These are phyloP conservation scores for Garra rufa DNA, from an alignment of 2,113 vertebrate genomes.

Conservation along the genomic window DNA sequence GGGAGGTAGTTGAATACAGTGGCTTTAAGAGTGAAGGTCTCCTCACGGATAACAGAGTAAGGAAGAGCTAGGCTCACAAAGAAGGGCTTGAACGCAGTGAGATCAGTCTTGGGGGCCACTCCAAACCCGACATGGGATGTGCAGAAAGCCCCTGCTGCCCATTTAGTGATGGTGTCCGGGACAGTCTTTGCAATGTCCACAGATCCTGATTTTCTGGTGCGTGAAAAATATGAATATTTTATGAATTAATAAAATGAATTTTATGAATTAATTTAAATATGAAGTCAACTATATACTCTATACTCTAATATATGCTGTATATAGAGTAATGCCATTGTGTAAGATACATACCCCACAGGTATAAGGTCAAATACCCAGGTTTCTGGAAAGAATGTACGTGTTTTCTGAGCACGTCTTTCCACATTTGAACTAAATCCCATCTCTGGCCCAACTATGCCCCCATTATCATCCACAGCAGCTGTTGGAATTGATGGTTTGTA, in stretches of 20 bases:
- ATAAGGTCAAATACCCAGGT: conserved; percentile 90
- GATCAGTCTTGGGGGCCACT: conserved; percentile 68
- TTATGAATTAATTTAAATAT: no score
- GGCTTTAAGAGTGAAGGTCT: conserved; percentile 78
- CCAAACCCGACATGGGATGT: conserved; percentile 83
- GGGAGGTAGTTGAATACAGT: conserved; percentile 85
- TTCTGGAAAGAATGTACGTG: conserved; percentile 85
- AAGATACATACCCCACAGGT: conserved; percentile 77
- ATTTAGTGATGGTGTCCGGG: conserved; percentile 88
- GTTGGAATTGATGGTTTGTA: not conserved
- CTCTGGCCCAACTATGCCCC: rapidly evolving
- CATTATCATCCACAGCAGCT: rapidly evolving
- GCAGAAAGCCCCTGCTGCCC: conserved; percentile 85
- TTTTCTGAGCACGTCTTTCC: conserved; percentile 46
- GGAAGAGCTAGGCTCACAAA: conserved; percentile 83
- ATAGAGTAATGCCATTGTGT: no score
- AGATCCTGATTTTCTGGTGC: conserved; percentile 19
- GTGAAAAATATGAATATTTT: not conserved
- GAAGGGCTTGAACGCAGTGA: conserved; percentile 83
- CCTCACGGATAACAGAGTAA: conserved; percentile 77
- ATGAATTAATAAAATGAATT: no score
- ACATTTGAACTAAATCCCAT: no score
- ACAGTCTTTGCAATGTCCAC: conserved; percentile 57
- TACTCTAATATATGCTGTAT: not conserved
- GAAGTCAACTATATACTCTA: no score